Conservation (phyloP, 2,888 invertebrate genomes). For the Sepiola atlantica region DNA sequence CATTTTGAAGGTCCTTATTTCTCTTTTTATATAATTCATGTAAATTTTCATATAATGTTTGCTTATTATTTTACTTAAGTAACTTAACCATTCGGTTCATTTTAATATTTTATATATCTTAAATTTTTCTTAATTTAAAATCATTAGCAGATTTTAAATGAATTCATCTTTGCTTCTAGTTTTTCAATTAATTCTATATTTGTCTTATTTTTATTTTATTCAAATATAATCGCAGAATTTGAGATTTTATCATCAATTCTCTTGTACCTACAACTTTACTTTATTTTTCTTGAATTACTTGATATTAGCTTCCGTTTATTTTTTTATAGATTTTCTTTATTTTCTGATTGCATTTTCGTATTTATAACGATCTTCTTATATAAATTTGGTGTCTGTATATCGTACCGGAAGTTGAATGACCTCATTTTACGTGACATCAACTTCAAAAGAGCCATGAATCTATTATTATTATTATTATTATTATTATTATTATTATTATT, state of each 20-base stretch:
- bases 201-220: background rate
- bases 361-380: too few relatives aligned
- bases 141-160: background rate
- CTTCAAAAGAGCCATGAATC: too few relatives aligned
- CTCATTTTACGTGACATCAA: too few relatives aligned
- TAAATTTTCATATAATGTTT: background rate
- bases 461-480: too few relatives aligned
- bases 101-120: background rate
- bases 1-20: background rate
- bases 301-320: too few relatives aligned
- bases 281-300: background rate
- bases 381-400: too few relatives aligned
- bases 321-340: too few relatives aligned
- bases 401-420: too few relatives aligned
- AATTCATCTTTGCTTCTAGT: background rate
- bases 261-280: background rate
- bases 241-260: background rate
- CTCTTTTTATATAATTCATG: background rate
- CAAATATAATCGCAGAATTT: background rate
- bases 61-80: background rate
- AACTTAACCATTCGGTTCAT: background rate
- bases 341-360: too few relatives aligned
- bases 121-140: background rate
- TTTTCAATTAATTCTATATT: background rate
- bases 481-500: too few relatives aligned